Percentiles rank a stretch among this genome's conserved stretches.
phyloP scores from a whole-genome alignment of 2,888 invertebrate genomes.

The Dexiosoma caninum region DNA sequence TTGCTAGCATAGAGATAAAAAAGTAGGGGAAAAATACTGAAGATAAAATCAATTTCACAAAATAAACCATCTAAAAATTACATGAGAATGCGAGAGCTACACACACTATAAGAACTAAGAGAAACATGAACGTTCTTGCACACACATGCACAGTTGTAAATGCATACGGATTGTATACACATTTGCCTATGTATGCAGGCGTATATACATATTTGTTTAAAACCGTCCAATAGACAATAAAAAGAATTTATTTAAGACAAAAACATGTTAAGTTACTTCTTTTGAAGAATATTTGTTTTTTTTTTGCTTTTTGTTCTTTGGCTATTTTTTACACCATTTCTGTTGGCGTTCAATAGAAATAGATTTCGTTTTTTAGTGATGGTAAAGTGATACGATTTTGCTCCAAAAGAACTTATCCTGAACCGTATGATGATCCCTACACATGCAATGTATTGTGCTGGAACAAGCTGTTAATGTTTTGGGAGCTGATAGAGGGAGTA shows the following conservation, averaged over 20 bases:
- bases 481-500: no score
- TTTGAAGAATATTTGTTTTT: not conserved
- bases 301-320: no score
- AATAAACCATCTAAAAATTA: conserved; percentile 43
- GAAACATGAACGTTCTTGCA: not conserved
- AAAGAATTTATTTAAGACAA: conserved; percentile 42
- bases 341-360: no score
- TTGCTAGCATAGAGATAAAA: not conserved
- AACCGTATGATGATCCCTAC: no score
- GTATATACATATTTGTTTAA: not conserved
- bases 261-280: conserved; percentile 34
- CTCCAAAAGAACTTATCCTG: no score
- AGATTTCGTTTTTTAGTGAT: no score
- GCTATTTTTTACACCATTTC: conserved; percentile 1
- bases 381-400: no score
- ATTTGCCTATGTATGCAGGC: not conserved
- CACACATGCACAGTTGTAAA: not conserved
- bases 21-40: not conserved
- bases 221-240: conserved; percentile 34
- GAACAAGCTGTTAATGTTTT: no score
- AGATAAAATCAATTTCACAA: conserved; percentile 56
- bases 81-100: not conserved
- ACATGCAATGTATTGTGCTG: no score
- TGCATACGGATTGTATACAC: not conserved
- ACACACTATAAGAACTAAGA: not conserved